phyloP scores from a whole-genome alignment of 2,797 vertebrate species.

The Rhinoraja longicauda region DNA sequence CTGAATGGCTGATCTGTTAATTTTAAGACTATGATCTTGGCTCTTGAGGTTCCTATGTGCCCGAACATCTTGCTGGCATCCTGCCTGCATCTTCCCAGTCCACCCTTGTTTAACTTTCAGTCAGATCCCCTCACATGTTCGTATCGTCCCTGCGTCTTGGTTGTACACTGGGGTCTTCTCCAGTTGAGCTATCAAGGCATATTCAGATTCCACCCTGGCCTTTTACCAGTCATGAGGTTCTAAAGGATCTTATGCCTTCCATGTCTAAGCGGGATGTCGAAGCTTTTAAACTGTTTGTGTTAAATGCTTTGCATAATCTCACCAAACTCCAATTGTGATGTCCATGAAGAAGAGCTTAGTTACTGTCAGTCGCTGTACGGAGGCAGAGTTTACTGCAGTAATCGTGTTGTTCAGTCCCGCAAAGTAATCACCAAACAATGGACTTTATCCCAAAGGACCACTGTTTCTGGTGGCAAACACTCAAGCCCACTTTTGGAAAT shows the following conservation, averaged over 20 bases:
- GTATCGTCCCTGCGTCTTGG: no score
- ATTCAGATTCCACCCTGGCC: not conserved
- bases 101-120: no score
- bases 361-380: not conserved
- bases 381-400: not conserved
- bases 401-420: not conserved
- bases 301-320: not conserved
- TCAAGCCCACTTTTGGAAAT: not conserved
- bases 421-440: not conserved
- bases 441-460: not conserved
- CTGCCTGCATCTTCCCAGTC: no score
- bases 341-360: not conserved
- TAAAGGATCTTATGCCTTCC: not conserved
- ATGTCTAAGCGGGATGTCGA: not conserved
- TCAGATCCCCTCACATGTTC: no score
- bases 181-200: not conserved
- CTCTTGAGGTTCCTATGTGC: no score
- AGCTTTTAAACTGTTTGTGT: not conserved
- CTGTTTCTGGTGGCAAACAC: not conserved
- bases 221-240: not conserved
- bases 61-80: no score
- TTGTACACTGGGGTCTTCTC: not conserved
- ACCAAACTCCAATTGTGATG: not conserved
- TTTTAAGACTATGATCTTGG: no score
- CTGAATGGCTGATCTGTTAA: no score